phyloP scores from a whole-genome alignment of 2,797 vertebrate species.

The Odontamblyopus lacepedii region DNA sequence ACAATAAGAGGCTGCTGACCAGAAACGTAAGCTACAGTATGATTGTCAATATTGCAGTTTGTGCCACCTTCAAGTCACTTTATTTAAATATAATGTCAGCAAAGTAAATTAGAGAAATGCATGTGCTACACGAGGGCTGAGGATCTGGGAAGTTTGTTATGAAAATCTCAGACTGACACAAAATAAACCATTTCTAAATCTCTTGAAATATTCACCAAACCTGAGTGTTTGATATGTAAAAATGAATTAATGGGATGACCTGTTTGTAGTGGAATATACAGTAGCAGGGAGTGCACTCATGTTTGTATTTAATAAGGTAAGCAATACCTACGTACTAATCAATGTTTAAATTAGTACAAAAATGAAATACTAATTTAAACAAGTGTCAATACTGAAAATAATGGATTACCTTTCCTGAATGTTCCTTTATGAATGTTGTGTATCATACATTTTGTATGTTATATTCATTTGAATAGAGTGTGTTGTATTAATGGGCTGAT shows the following conservation, averaged over 20 bases:
- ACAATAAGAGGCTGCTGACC: slow-evolving; percentile 35
- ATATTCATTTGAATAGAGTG: too few species aligned
- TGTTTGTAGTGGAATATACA: not conserved
- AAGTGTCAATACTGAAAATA: too few species aligned
- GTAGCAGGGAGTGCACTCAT: not conserved
- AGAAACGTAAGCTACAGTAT: slow-evolving; percentile 43
- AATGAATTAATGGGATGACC: not conserved
- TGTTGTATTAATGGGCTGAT: too few species aligned
- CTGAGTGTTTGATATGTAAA: not conserved
- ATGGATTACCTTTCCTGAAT: too few species aligned
- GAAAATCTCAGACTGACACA: not conserved
- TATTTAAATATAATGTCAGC: slow-evolving; percentile 1
- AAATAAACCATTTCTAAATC: not conserved
- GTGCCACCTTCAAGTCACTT: slow-evolving; percentile 25
- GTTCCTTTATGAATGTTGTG: too few species aligned
- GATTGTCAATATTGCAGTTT: slow-evolving; percentile 65
- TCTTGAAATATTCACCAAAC: not conserved
- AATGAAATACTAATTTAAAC: too few species aligned
- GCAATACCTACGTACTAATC: too few species aligned
- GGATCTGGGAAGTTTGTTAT: slow-evolving; percentile 4
- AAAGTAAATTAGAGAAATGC: slow-evolving; percentile 5
- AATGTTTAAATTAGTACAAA: too few species aligned
- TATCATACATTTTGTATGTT: too few species aligned
- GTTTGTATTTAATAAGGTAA: not conserved
- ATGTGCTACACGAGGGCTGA: slow-evolving; percentile 32